A percentile compares a stretch with the other conserved stretches of the same genome.
Evolutionary conservation across 1,140 invertebrate species (phyloP).

Genomic region (Adoxophyes honmai): DNA sequence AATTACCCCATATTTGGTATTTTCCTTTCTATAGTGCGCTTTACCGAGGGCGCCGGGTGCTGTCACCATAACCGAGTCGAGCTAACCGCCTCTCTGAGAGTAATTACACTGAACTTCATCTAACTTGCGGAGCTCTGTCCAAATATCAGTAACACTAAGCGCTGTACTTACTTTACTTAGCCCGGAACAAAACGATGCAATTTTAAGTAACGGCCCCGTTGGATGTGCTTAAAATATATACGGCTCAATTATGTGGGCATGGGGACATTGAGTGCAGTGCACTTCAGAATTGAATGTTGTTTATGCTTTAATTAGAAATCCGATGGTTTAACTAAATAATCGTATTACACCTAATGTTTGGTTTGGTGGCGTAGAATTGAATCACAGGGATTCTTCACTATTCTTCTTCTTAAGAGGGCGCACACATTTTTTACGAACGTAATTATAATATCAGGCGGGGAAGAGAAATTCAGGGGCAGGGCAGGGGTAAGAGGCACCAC

Average conservation of each 20-base stretch:
- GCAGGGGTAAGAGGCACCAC: too few species aligned
- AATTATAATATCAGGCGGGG: too few species aligned
- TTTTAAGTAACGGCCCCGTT: constrained; percentile 49
- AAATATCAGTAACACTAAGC: constrained; percentile 63
- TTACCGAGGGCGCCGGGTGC: constrained; percentile 32
- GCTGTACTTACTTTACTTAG: constrained; percentile 60
- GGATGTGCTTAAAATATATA: constrained; percentile 36
- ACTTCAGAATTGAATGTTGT: too few species aligned
- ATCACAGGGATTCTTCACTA: too few species aligned
- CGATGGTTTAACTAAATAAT: too few species aligned
- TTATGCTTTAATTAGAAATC: too few species aligned
- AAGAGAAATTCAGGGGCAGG: too few species aligned
- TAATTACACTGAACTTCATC: constrained; percentile 72
- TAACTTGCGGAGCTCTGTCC: constrained; percentile 66
- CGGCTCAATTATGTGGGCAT: constrained; percentile 22
- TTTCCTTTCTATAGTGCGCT: not conserved
- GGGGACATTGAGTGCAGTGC: too few species aligned
- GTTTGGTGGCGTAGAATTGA: too few species aligned
- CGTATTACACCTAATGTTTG: too few species aligned
- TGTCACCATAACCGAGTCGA: constrained; percentile 56
- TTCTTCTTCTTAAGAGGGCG: too few species aligned
- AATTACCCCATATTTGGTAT: not conserved
- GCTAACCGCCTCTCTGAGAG: constrained; percentile 61
- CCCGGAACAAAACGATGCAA: constrained; percentile 60
- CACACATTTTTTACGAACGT: too few species aligned